Conservation (phyloP, 2,888 invertebrate genomes). For the Hymenopus coronatus region DNA sequence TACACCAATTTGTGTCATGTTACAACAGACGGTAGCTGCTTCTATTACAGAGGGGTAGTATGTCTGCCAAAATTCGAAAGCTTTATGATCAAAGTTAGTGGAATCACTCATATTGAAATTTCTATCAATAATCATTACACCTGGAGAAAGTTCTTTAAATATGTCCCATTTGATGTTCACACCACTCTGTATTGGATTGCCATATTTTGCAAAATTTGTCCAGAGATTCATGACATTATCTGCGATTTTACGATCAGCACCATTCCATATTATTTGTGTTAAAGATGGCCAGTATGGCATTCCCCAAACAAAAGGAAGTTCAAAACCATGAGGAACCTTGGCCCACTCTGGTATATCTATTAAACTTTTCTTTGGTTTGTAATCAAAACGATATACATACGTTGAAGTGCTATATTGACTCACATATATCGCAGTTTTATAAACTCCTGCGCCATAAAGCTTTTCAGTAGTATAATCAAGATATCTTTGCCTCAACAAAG, state of each 20-base stretch:
- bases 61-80: constrained; percentile 80
- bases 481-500: constrained; percentile 61
- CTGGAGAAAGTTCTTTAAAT: constrained; percentile 64
- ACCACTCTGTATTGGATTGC: constrained; percentile 63
- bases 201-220: constrained; percentile 73
- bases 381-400: constrained; percentile 73
- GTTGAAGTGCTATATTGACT: constrained; percentile 46
- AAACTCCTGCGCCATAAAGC: constrained; percentile 69
- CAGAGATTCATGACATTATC: constrained; percentile 80
- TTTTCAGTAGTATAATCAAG: constrained; percentile 74
- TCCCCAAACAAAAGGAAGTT: constrained; percentile 79
- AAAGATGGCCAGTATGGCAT: constrained; percentile 68
- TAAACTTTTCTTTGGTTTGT: constrained; percentile 39
- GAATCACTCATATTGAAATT: constrained; percentile 74
- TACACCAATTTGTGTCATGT: constrained; percentile 44
- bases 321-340: constrained; percentile 77
- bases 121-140: constrained; percentile 70
- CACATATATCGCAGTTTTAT: constrained; percentile 47
- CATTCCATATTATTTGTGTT: constrained; percentile 60
- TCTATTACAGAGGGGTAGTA: constrained; percentile 75
- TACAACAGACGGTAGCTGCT: constrained; percentile 73
- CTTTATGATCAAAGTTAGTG: constrained; percentile 67
- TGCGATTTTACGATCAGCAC: constrained; percentile 71
- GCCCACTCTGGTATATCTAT: constrained; percentile 70
- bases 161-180: constrained; percentile 73